Conservation (phyloP, 1,140 invertebrate genomes). For the Aphelinus atriplicis region DNA sequence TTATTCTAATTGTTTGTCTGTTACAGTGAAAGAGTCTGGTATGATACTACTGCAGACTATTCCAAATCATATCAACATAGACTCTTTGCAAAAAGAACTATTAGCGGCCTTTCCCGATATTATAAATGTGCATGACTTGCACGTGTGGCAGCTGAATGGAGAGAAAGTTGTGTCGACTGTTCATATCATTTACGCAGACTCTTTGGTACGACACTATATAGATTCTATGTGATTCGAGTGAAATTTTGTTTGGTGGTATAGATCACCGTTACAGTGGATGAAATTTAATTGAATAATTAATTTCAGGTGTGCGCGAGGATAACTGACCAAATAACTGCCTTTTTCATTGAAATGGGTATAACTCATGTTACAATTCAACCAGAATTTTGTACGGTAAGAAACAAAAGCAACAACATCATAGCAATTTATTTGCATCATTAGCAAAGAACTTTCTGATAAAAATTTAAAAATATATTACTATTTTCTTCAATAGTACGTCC, state of each 20-base stretch:
- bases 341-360: constrained; percentile 79
- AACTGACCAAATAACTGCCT: constrained; percentile 72
- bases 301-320: constrained; percentile 72
- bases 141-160: constrained; percentile 82
- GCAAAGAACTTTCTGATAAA: too few relatives aligned
- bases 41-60: constrained; percentile 84
- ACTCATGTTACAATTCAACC: constrained; percentile 82
- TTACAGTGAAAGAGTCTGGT: constrained; percentile 80
- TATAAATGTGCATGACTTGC: constrained; percentile 82
- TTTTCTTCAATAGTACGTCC: too few relatives aligned
- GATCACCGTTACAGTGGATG: too few relatives aligned
- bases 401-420: constrained; percentile 6
- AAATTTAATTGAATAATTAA: constrained; percentile 19
- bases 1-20: too few relatives aligned
- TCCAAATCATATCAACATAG: constrained; percentile 80
- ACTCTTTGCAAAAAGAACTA: constrained; percentile 72
- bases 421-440: neutral
- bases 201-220: constrained; percentile 60
- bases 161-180: constrained; percentile 77
- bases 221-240: neutral
- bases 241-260: too few relatives aligned
- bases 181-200: constrained; percentile 78
- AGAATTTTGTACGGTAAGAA: constrained; percentile 71
- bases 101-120: constrained; percentile 80
- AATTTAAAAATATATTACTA: too few relatives aligned